Base-by-base conservation (phyloP, 2,888 invertebrate species). In the Tiliacea citrago region DNA sequence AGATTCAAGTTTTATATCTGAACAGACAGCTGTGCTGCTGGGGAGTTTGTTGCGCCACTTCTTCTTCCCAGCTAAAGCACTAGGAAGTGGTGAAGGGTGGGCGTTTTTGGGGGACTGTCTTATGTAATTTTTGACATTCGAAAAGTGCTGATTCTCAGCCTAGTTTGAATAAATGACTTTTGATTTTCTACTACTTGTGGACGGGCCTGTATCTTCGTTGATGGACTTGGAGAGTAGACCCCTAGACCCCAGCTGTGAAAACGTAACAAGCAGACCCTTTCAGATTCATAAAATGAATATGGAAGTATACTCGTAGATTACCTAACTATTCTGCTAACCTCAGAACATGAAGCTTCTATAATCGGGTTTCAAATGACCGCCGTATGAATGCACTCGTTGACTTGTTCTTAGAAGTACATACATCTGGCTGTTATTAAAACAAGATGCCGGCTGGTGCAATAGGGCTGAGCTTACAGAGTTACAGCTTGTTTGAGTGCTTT, bases 351-450 rank as follows among this genome's bases (percentile, higher is more conserved):
- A 35, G 84, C 81, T 39, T 18, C 39, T 47, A 1, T 63, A 61
- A 63, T 63, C 57, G 21, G 58, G 86, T 85, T 71, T 82, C 81
- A 62, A 73, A 68, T 83, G 49, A 53, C 76, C 63, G 55, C 39
- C 35, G 63, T 60, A 76, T 77, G 86, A 87, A 87, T 86, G 73
- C 74, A 71, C 77, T 81, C 79, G 60, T 81, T 87, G 79, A 73
- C 67, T 63, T 51, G 58, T 86, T 83, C 79, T 77, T 5, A 73
- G 83, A 86, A 83, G 24, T 24, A 68, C 72, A 18, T 21, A 68
- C 81, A 86, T 86, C 77, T 86, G 83, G 83, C 16, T 81, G 82
- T 73, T 82, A 85, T 85, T 85, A 82, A 81, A 73, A 73, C 85
- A 76, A 60, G 82, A 53, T 66, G 68, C 57, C 58, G 45, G 51